A percentile compares a stretch with the other conserved stretches of the same genome.
Conservation (phyloP, 92 coral and sea anemone species). For the Parazoanthus darwini region DNA sequence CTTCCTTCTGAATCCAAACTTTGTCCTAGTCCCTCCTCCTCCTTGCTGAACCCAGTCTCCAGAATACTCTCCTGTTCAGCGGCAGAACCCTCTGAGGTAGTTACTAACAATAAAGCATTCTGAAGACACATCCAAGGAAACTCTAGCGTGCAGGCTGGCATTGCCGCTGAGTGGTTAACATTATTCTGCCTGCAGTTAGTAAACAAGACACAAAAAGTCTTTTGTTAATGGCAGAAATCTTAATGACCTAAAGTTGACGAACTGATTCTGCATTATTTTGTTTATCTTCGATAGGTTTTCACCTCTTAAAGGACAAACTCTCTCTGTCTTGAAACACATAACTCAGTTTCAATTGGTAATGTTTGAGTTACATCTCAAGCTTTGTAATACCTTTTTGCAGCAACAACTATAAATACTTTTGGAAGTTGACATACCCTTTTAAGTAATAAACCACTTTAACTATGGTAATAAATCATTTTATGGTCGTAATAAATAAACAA, state of each 20-base stretch:
- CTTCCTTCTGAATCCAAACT: conserved; percentile 56
- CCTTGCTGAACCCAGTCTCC: conserved; percentile 60
- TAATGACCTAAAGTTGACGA: background rate
- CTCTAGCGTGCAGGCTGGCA: conserved; percentile 98
- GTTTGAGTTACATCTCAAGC: too few species aligned
- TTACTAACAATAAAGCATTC: conserved; percentile 86
- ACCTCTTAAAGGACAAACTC: background rate
- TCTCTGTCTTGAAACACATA: too few species aligned
- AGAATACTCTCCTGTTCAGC: conserved; percentile 51
- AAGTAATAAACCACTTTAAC: too few species aligned
- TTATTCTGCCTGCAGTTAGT: conserved; percentile 44
- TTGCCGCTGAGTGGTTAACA: conserved; percentile 92
- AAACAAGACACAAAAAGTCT: background rate
- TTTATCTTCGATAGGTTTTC: background rate
- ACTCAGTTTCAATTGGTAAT: too few species aligned
- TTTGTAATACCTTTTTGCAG: too few species aligned
- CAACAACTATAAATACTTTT: too few species aligned
- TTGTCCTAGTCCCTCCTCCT: conserved; percentile 58
- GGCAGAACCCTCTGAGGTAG: conserved; percentile 50
- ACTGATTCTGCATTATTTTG: too few species aligned
- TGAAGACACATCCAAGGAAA: conserved; percentile 94
- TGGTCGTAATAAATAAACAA: too few species aligned
- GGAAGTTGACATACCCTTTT: too few species aligned
- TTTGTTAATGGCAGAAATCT: background rate
- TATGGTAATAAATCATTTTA: too few species aligned